phyloP scores from a whole-genome alignment of 2,113 vertebrate species.

The Clarias gariepinus region DNA sequence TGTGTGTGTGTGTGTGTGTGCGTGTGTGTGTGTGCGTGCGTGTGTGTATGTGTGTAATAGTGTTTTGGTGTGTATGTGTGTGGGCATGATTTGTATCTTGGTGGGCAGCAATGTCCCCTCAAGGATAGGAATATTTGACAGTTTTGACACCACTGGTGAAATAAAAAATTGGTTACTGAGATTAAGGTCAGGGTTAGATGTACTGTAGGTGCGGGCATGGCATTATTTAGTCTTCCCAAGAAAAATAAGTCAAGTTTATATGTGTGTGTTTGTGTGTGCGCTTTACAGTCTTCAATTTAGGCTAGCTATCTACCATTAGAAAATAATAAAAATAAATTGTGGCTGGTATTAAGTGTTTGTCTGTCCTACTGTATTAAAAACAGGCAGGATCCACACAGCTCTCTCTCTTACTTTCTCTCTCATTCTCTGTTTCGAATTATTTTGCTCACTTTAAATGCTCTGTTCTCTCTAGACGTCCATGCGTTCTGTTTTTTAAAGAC shows the following conservation, averaged over 20 bases:
- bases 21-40: neutral
- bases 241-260: neutral
- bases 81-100: neutral
- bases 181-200: neutral
- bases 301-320: conserved; percentile 20
- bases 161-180: neutral
- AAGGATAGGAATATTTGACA: neutral
- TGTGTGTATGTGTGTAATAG: neutral
- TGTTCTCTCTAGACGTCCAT: neutral
- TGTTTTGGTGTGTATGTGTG: neutral
- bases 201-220: neutral
- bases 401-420: neutral
- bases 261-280: neutral
- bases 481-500: neutral
- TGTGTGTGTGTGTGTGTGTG: neutral
- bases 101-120: neutral
- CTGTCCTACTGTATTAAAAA: conserved; percentile 18
- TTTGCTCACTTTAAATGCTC: neutral
- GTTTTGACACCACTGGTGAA: neutral
- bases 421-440: neutral
- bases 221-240: too few relatives aligned
- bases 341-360: conserved; percentile 18
- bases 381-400: conserved; percentile 8
- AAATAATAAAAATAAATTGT: neutral
- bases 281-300: conserved; percentile 7